Conservation (phyloP, 1,140 invertebrate species). For the Macrocentrus cingulum region DNA sequence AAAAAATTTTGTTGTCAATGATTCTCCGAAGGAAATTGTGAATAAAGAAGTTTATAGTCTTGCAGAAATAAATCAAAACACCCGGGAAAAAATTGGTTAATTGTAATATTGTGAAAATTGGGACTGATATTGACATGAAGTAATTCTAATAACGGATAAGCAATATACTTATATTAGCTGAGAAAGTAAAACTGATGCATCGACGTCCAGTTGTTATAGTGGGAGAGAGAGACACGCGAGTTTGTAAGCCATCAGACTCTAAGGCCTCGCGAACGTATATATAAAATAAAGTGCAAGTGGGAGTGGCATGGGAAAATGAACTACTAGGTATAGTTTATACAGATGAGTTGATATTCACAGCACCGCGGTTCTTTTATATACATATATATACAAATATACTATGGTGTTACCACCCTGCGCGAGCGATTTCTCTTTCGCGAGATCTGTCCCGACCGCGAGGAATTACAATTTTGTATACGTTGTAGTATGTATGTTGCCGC, state of each 20-base stretch:
- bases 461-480: background rate
- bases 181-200: conserved; percentile 6
- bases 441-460: background rate
- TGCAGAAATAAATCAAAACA: too few species aligned
- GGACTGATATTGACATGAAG: too few species aligned
- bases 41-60: too few species aligned
- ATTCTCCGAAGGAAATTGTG: too few species aligned
- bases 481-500: background rate
- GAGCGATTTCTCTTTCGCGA: conserved; percentile 26
- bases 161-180: too few species aligned
- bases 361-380: too few species aligned
- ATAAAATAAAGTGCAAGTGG: conserved; percentile 25
- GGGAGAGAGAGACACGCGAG: conserved; percentile 5
- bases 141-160: too few species aligned
- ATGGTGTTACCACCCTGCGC: conserved; percentile 14
- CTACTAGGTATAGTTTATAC: conserved; percentile 28
- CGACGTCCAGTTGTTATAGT: background rate
- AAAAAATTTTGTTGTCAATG: too few species aligned
- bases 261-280: conserved; percentile 16
- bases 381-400: too few species aligned
- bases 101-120: too few species aligned
- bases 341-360: conserved; percentile 17
- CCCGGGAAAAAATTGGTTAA: too few species aligned
- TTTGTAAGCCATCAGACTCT: conserved; percentile 10
- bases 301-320: conserved; percentile 33